Conservation (phyloP, 2,113 vertebrate genomes). For the Fukomys damarensis region DNA sequence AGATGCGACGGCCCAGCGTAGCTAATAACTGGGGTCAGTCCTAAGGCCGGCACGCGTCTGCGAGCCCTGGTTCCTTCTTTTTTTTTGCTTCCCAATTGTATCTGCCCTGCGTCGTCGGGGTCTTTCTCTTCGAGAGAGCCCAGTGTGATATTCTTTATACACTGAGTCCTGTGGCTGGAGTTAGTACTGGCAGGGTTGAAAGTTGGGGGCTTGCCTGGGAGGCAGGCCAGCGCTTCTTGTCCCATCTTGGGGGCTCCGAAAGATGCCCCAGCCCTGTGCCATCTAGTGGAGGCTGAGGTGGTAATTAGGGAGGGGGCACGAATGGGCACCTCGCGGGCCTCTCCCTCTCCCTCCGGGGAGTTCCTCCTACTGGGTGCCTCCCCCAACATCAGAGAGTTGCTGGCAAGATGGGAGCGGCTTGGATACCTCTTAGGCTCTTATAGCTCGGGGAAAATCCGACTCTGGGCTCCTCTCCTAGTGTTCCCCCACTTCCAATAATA, state of each 20-base stretch:
- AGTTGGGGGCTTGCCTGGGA: background rate
- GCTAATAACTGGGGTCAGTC: background rate
- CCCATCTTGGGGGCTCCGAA: background rate
- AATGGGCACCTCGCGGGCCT: background rate
- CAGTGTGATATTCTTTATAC: background rate
- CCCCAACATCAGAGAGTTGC: background rate
- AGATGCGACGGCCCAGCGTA: background rate
- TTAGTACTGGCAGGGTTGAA: background rate
- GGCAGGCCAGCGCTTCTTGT: background rate
- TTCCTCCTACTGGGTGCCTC: background rate
- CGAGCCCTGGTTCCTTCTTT: background rate
- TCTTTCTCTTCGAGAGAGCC: background rate
- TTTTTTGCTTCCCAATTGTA: background rate
- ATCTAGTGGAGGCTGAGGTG: rapidly evolving
- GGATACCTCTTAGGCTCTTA: background rate
- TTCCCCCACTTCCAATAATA: rapidly evolving
- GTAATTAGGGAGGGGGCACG: background rate
- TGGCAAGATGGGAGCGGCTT: rapidly evolving
- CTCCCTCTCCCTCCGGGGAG: background rate
- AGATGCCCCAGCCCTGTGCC: background rate
- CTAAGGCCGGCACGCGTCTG: background rate
- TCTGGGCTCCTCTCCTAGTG: background rate
- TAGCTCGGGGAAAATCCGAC: too few species aligned
- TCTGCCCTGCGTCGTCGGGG: background rate
- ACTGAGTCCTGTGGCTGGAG: background rate